Conservation (phyloP, 2,888 invertebrate genomes). For the Lasioglossum calceatum region DNA sequence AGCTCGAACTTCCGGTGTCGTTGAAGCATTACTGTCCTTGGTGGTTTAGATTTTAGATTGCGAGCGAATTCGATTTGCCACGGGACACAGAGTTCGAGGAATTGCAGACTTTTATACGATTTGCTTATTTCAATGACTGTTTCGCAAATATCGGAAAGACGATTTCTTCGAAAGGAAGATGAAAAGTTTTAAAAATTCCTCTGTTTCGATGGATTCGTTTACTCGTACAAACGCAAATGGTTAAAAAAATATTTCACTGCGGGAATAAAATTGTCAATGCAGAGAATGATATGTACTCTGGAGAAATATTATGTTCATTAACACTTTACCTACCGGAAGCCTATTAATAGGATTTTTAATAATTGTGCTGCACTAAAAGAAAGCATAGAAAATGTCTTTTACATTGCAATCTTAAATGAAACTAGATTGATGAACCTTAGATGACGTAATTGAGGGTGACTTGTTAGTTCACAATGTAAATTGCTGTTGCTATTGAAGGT, state of each 20-base stretch:
- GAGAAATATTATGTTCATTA: neutral
- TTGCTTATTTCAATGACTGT: neutral
- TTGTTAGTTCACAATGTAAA: no score
- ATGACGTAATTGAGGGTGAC: no score
- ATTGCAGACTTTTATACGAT: neutral
- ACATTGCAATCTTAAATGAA: no score
- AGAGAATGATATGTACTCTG: neutral
- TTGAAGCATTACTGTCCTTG: constrained; percentile 25
- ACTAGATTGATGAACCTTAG: no score
- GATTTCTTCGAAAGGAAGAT: neutral
- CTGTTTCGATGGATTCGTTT: neutral
- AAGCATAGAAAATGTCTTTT: no score
- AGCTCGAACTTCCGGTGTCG: neutral
- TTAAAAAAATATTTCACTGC: neutral
- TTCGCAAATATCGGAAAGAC: neutral
- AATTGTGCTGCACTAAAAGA: no score
- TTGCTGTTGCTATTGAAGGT: no score
- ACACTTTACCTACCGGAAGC: no score
- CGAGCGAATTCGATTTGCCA: constrained; percentile 32
- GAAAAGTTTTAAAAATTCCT: neutral
- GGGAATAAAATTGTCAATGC: neutral
- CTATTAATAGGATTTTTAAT: no score
- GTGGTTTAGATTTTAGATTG: constrained; percentile 24
- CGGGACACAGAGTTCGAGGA: neutral
- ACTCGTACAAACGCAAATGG: no score